Evolutionary conservation across 2,888 invertebrate species (phyloP), one percentile per base, ranked within the genome.

Genomic region (Hydraecia micacea): DNA sequence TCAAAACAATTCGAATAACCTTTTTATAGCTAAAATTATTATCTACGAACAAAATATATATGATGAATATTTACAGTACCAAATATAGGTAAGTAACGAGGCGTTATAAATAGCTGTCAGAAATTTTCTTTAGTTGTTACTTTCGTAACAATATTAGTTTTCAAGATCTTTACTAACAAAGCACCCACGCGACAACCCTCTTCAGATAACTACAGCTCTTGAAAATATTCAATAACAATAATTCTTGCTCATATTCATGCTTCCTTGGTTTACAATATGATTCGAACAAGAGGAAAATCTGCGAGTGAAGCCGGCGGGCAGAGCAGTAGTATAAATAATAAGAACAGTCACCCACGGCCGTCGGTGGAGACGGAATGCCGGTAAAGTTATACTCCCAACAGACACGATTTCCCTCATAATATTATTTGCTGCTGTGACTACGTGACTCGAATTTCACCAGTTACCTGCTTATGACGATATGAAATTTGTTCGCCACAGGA

Each of bases 351-450:
- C 80, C 86, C 89, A 88, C 87, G 80, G 87, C 77, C 75, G 28
- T 39, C 25, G 46, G 28, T 32, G 79, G 87, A 91, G 90, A 89
- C 87, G 89, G 86, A 89, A 89, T 86, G 87, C 91, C 90, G 90
- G 91, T 88, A 91, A 93, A 93, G 91, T 93, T 94, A 92, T 93
- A 92, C 90, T 93, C 90, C 92, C 90, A 93, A 88, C 91, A 94
- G 94, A 94, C 94, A 93, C 92, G 92, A 92, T 92, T 93, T 92
- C 93, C 92, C 93, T 94, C 94, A 95, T 95, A 94, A 95, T 94
- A 94, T 94, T 95, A 95, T 95, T 95, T 95, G 94, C 93, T 93
- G 90, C 92, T 92, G 91, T 81, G 87, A 86, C 88, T 90, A 94
- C 95, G 95, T 95, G 94, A 91, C 92, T 92, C 71, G 94, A 95